phyloP scores from a whole-genome alignment of 2,113 vertebrate genomes.

The Ovis aries region ARS-UI_Ramb_v3.0 NC_056061.1:62995001-62995500 shows the following conservation, averaged over 20 bases:
- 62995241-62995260: not conserved
- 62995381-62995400: not conserved
- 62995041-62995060: conserved; percentile 52
- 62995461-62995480: not conserved
- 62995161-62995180: not conserved
- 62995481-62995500: not conserved
- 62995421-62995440: not conserved
- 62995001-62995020: conserved; percentile 41
- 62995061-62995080: not conserved
- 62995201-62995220: not conserved
- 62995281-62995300: not conserved
- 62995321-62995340: not conserved
- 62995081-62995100: conserved; percentile 4
- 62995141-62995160: not conserved
- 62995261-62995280: not conserved
- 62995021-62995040: conserved; percentile 14
- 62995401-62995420: not conserved
- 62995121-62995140: not conserved
- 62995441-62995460: not conserved
- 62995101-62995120: conserved; percentile 20
- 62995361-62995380: not conserved
- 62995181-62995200: not conserved
- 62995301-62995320: not conserved
- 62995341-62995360: not conserved
- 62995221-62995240: not conserved